These are phyloP conservation scores for Chelmon rostratus DNA, from an alignment of 2,797 vertebrate genomes.

Conservation along the genomic window DNA sequence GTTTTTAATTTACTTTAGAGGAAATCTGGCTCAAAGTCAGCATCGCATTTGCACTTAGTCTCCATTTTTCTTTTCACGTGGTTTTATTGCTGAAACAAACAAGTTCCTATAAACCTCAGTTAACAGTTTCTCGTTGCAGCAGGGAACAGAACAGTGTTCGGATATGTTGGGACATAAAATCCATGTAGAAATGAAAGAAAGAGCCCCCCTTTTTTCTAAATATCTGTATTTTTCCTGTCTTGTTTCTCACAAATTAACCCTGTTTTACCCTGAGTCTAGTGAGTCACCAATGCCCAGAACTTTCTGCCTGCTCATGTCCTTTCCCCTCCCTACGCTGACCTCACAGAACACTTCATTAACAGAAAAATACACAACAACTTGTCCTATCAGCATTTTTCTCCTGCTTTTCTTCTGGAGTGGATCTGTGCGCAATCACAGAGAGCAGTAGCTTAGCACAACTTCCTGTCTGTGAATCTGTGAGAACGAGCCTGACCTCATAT, in stretches of 20 bases:
- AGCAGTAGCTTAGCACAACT: constrained; percentile 44
- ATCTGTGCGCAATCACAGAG: constrained; percentile 20
- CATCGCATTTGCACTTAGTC: constrained; percentile 17
- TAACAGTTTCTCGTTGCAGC: not conserved
- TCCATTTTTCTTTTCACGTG: not conserved
- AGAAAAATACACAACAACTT: constrained; percentile 57
- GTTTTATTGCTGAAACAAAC: not conserved
- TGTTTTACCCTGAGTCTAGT: constrained; percentile 41
- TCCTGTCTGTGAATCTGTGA: constrained; percentile 61
- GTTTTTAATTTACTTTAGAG: not conserved
- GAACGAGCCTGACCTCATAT: constrained; percentile 63
- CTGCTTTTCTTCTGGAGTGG: constrained; percentile 34
- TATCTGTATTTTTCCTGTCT: constrained; percentile 16
- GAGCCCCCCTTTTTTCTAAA: not conserved
- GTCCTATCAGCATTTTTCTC: constrained; percentile 62
- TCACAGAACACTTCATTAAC: constrained; percentile 53
- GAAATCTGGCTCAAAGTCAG: constrained; percentile 1
- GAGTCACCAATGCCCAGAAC: constrained; percentile 54
- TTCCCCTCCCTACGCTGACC: constrained; percentile 37
- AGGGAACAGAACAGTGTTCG: not conserved
- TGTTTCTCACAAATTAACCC: constrained; percentile 47
- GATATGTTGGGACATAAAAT: constrained; percentile 8
- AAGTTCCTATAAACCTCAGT: not conserved
- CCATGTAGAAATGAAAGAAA: constrained; percentile 4
- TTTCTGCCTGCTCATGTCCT: constrained; percentile 55